Evolutionary conservation across 2,888 invertebrate species (phyloP).

Genomic region (Cactoblastis cactorum): DNA sequence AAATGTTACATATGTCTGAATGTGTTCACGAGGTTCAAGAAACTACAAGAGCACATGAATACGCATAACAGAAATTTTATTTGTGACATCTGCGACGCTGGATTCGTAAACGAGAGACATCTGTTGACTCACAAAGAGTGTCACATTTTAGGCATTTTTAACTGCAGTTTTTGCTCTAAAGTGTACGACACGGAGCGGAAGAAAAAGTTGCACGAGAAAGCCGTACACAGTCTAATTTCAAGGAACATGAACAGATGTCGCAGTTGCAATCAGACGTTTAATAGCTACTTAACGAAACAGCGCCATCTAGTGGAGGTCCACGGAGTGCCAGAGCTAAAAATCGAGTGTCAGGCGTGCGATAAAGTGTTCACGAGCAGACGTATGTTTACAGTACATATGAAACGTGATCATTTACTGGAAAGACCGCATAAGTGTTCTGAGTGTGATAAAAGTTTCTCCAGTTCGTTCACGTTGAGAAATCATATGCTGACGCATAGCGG

Average conservation of each 20-base stretch:
- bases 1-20: conserved; percentile 40
- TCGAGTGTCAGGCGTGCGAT: conserved; percentile 39
- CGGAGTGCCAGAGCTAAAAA: conserved; percentile 18
- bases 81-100: conserved; percentile 43
- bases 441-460: conserved; percentile 32
- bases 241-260: conserved; percentile 45
- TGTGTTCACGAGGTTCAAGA: conserved; percentile 40
- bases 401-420: conserved; percentile 35
- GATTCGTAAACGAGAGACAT: conserved; percentile 41
- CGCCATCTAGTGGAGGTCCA: conserved; percentile 27
- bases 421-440: conserved; percentile 26
- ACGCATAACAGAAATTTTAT: conserved; percentile 44
- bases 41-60: conserved; percentile 47
- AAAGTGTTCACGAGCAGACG: conserved; percentile 30
- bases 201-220: conserved; percentile 56
- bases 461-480: conserved; percentile 39
- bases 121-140: conserved; percentile 40
- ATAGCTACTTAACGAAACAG: conserved; percentile 26
- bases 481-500: conserved; percentile 61
- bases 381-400: conserved; percentile 30
- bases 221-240: conserved; percentile 41
- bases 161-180: conserved; percentile 60
- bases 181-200: conserved; percentile 61
- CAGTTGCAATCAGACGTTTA: conserved; percentile 39
- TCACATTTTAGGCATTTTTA: conserved; percentile 44